Conservation (phyloP, 2,797 vertebrate species). For the Siniperca obscura region DNA sequence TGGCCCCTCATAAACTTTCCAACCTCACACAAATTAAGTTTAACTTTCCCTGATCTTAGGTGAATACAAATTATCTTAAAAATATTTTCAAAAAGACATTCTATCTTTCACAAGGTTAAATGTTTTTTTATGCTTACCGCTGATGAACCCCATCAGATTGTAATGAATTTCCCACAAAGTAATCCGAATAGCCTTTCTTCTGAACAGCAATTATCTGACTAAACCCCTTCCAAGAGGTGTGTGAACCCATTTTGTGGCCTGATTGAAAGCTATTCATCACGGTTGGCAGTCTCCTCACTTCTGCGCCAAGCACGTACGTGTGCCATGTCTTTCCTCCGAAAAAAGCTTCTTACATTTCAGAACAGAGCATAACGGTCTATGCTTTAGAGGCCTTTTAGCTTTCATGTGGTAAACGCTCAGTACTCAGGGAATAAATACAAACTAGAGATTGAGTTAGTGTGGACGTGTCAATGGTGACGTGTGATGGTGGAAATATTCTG, state of each 20-base stretch:
- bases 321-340: conserved; percentile 14
- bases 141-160: conserved; percentile 64
- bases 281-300: conserved; percentile 56
- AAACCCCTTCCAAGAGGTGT: conserved; percentile 70
- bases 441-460: not conserved
- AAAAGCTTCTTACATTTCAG: conserved; percentile 18
- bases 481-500: not conserved
- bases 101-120: conserved; percentile 69
- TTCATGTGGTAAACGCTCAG: conserved; percentile 15
- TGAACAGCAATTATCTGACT: conserved; percentile 74
- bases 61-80: conserved; percentile 60
- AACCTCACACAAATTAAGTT: conserved; percentile 42
- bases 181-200: conserved; percentile 67
- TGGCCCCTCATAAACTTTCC: no score
- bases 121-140: conserved; percentile 53
- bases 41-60: conserved; percentile 35
- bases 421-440: conserved; percentile 22
- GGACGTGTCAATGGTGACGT: not conserved
- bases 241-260: conserved; percentile 75
- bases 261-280: conserved; percentile 85
- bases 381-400: conserved; percentile 14
- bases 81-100: conserved; percentile 49
- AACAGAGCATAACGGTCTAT: not conserved
- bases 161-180: conserved; percentile 70
- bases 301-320: not conserved